These are phyloP conservation scores for Ceratoteleas bidentatus DNA, from an alignment of 1,140 invertebrate genomes.

Conservation along the genomic window DNA sequence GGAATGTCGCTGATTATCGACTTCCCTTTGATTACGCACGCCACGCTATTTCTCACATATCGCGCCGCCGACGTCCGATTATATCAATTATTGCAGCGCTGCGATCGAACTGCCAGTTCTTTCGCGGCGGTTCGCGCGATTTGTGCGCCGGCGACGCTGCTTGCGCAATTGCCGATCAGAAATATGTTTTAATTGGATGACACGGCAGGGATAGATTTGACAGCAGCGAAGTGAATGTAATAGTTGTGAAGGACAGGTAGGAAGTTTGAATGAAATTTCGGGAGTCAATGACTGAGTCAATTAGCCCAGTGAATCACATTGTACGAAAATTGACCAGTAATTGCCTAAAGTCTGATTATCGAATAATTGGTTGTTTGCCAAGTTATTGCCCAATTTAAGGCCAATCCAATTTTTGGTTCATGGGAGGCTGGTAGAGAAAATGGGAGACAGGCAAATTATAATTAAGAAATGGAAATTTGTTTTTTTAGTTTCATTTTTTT, in stretches of 20 bases:
- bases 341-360: no score
- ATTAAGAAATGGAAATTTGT: no score
- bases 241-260: conserved; percentile 2
- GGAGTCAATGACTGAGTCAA: no score
- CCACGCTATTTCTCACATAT: conserved; percentile 28
- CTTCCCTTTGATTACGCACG: conserved; percentile 30
- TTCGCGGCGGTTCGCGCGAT: neutral
- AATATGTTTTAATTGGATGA: conserved; percentile 47
- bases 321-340: no score
- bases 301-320: no score
- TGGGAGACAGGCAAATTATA: no score
- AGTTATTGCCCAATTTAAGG: no score
- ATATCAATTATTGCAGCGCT: conserved; percentile 29
- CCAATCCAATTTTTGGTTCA: no score
- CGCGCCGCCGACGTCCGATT: conserved; percentile 10
- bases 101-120: conserved; percentile 17
- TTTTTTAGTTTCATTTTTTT: no score
- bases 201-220: conserved; percentile 21
- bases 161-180: conserved; percentile 30
- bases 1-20: conserved; percentile 41
- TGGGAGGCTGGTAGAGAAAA: no score
- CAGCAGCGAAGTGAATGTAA: conserved; percentile 13
- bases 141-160: conserved; percentile 15
- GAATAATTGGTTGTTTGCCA: no score
- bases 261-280: neutral